Percentiles rank a stretch among this genome's conserved stretches.
phyloP scores from a whole-genome alignment of 2,888 invertebrate genomes.

The Drosophila vallismaia region DNA sequence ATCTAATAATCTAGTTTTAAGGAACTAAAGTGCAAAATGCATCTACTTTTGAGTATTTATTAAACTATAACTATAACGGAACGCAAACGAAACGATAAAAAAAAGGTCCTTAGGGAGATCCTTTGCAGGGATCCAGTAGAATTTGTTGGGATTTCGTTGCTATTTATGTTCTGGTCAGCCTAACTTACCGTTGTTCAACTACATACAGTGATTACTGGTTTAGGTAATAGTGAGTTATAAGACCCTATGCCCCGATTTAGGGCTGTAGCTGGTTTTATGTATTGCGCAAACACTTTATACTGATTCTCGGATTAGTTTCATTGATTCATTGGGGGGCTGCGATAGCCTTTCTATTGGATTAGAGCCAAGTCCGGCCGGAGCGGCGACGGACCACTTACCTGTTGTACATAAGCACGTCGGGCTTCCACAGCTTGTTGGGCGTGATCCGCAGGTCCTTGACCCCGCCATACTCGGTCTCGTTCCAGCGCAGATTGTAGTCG shows the following conservation, averaged over 20 bases:
- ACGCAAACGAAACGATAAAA: slow-evolving; percentile 35
- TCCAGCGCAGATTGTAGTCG: slow-evolving; percentile 98
- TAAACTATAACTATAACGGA: slow-evolving; percentile 36
- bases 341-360: slow-evolving; percentile 54
- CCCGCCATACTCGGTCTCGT: slow-evolving; percentile 96
- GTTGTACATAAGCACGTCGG: slow-evolving; percentile 99
- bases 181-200: slow-evolving; percentile 57
- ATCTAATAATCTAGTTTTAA: slow-evolving; percentile 19
- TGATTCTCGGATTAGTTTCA: slow-evolving; percentile 45
- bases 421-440: slow-evolving; percentile 98
- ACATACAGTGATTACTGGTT: slow-evolving; percentile 21
- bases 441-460: slow-evolving; percentile 97
- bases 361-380: slow-evolving; percentile 18
- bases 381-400: slow-evolving; percentile 87
- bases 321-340: slow-evolving; percentile 48
- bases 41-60: slow-evolving; percentile 44
- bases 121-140: slow-evolving; percentile 3
- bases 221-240: slow-evolving; percentile 26
- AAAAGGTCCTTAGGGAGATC: slow-evolving; percentile 7
- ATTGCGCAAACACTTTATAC: slow-evolving; percentile 58
- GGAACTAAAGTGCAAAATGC: slow-evolving; percentile 62
- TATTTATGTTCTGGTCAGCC: slow-evolving; percentile 17
- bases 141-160: slow-evolving; percentile 1
- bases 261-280: slow-evolving; percentile 8
- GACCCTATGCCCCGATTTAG: slow-evolving; percentile 22